Base-by-base conservation (phyloP, 1,140 invertebrate species). In the Lucilia cuprina region DNA sequence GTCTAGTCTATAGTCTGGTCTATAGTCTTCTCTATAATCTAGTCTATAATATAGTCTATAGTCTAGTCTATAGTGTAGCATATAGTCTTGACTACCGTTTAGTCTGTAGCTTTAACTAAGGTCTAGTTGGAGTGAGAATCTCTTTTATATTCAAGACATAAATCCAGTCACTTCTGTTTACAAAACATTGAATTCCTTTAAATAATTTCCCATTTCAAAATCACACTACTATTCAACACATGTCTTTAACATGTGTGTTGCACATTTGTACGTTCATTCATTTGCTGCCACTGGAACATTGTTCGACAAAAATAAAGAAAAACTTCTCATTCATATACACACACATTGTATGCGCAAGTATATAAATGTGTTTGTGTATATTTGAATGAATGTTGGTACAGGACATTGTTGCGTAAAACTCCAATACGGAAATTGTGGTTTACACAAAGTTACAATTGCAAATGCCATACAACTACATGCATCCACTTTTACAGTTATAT, bases 361-460 rank as follows among this genome's bases (percentile, higher is more conserved):
- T 60, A n/a, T 60, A 60, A 60, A 60, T 60, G 55, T 60, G 14
- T 60, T 17, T 60, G 55, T 60, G 55, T 17, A 17, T 30, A 30
- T 60, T n/a, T 60, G 55, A 60, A 60, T 60, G 55, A 60, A 60
- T 70, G 65, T 70, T 70, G 19, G 19, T 25, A 70, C 65, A 70
- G 65, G 65, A 70, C 65, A 70, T 70, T 70, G 65, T 70, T 70
- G 65, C 65, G 65, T 70, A 70, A 70, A 70, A 70, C 65, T 70
- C 65, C 65, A 70, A 70, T 70, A 70, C 65, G 65, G 65, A 70
- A 70, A 70, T 70, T 70, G 65, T 70, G 65, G 65, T 70, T 70
- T 70, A 70, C 65, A 70, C 65, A 70, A 70, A 21, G 65, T 70
- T 70, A 21, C 65, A 70, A 70, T 21, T 70, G 65, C 19, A 70